Evolutionary conservation across 2,888 invertebrate genomes (phyloP), one percentile per base, ranked within the genome.

Genomic region (Synanthedon vespiformis): DNA sequence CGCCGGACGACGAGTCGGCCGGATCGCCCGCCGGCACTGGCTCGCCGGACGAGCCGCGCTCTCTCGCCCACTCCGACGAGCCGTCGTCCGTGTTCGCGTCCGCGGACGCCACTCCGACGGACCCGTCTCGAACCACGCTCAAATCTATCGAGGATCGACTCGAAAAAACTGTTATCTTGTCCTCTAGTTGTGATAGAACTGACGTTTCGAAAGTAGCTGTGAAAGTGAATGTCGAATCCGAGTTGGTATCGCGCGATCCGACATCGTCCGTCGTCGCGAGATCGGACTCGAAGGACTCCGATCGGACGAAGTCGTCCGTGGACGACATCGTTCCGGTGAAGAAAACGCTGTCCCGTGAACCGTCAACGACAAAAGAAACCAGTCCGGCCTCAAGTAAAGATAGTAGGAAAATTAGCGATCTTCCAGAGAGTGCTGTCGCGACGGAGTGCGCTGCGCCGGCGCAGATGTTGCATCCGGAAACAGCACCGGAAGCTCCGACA

Each of bases 1-100:
- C 91, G 61, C 89, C 89, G 51, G 92, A 92, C 63, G 92, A 92
- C 53, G 75, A 76, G 56, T 75, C 74, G 2, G 64, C 62, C n/a
- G 70, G 69, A 58, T 72, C 76, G 16, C 75, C 75, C 50, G 61
- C 68, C 12, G 70, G 72, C 40, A 68, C 75, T 40, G 68, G 64
- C 50, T 77, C 81, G 14, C 77, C 80, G 1, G 84, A 80, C 10
- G 82, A 79, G 53, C 71, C 77, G 22, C 76, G 77, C 54, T 78
- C 84, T 10, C 62, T 74, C n/a, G 74, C 76, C 51, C 78, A 72
- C 56, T 79, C 83, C 27, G 85, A 85, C 55, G 85, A 80, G 58
- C 85, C 86, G 0, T 78, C 86, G 1, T 85, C 86, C 18, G 86
- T 86, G 54, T 86, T 86, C 67, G 82, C 85, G 27, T 84, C 84